Evolutionary conservation across 2,113 vertebrate species (phyloP), one percentile per base, ranked within the genome.

Genomic region (Centropus bengalensis): DNA sequence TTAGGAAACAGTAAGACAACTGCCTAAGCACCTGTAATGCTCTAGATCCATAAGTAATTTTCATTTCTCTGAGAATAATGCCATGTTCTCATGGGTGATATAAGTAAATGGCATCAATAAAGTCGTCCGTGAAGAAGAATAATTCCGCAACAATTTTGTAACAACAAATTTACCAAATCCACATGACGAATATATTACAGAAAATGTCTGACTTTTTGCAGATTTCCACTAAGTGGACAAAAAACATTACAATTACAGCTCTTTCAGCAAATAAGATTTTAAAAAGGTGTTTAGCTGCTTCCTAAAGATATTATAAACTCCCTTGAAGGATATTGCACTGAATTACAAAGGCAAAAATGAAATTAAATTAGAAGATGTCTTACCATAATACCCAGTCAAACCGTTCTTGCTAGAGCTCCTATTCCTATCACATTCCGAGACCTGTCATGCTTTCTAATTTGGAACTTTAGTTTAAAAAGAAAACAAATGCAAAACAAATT

Each of bases 131-230:
- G 52, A 74, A 70, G 47, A 49, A 22, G 47, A 49, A 49, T 49
- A 49, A 67, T 62, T 74, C 68, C 89, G 27, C 10, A 94, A 80
- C 17, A 96, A 76, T 30, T 30, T 24, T 70, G 14, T 51, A 87
- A 63, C 30, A 93, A 91, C 15, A 89, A 84, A 89, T 67, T 77
- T 83, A 62, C 40, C 73, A 63, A 66, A 76, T 93, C 44, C 93
- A 58, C 16, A 79, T 91, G 67, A 82, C 69, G 45, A 86, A 77
- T n/a, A 79, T 5, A 16, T 12, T 45, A 80, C 32, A 80, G 51
- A 76, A 93, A 89, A 85, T 45, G 51, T 93, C 71, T 83, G 45
- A 77, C 54, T 49, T 90, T 62, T 71, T 82, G 84, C 42, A 59
- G 66, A 44, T 26, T 88, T 86, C n/a, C 32, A 60, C 59, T 79